Conservation (phyloP, 2,888 invertebrate genomes). For the Bembecia ichneumoniformis region DNA sequence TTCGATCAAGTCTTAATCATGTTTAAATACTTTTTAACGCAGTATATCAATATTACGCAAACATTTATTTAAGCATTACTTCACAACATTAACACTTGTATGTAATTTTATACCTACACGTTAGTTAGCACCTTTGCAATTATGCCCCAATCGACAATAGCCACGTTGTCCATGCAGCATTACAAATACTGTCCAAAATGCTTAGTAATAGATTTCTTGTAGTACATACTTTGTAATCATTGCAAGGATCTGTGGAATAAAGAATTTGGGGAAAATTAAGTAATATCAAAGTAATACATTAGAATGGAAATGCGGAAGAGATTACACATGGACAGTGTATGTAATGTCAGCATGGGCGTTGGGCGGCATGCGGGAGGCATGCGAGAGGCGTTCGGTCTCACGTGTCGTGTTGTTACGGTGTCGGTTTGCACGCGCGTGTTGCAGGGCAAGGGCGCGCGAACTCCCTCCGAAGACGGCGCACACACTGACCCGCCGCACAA, state of each 20-base stretch:
- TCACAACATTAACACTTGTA: no score
- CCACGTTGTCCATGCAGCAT: background rate
- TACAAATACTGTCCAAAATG: background rate
- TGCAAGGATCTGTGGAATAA: no score
- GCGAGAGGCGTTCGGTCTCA: constrained; percentile 13
- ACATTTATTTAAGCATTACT: no score
- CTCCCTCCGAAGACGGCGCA: constrained; percentile 47
- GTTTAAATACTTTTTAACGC: no score
- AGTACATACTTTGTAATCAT: no score
- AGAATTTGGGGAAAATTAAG: no score
- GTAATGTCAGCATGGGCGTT: background rate
- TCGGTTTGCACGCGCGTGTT: constrained; percentile 52
- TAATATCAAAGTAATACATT: no score
- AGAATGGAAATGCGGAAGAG: no score
- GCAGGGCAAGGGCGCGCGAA: constrained; percentile 61
- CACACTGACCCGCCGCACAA: constrained; percentile 25
- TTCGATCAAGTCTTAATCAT: no score
- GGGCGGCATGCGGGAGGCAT: constrained; percentile 1
- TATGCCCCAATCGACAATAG: constrained; percentile 8
- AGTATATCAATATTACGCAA: no score
- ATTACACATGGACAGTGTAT: background rate
- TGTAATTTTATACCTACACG: background rate
- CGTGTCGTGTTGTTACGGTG: constrained; percentile 20
- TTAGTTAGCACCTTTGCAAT: constrained; percentile 6
- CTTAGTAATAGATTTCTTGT: background rate